Base-by-base conservation (phyloP, 2,888 invertebrate genomes). In the Drosophila mercatorum region DNA sequence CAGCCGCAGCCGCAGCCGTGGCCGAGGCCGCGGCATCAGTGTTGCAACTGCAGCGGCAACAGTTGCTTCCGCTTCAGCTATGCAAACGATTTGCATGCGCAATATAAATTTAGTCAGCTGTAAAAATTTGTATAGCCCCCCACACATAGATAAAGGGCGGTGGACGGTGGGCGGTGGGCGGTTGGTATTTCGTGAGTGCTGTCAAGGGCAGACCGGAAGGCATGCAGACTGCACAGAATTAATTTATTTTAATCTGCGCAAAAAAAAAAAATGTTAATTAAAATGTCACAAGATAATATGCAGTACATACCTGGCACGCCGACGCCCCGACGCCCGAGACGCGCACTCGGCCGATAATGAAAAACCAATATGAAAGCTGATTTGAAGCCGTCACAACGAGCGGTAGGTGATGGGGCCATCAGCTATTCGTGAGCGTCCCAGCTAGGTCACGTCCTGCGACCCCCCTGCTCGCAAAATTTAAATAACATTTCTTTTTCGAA, bases 21-120 rank as follows among this genome's bases (percentile, higher is more conserved):
- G 26, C 26, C 12, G 31, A 34, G 31, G 46, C 40, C 5, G 40
- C 77, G 34, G 72, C 79, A 79, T 75, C 73, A 80, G 69, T 87
- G 84, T 75, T 79, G 81, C 82, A 79, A 60, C 56, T 47, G 52
- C 74, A 52, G 17, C 72, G 61, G 58, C 74, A 69, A 53, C 69
- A 68, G 61, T 43, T 62, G 64, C 52, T 64, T 46, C 43, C 44
- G 58, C 59, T 7, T 55, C 58, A 44, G 68, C 61, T 46, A 59
- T 68, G 57, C 63, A 43, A 69, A 57, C 72, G 60, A 71, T 72
- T 75, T 78, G 74, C 85, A 80, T 81, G 83, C 77, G 59, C 75
- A 81, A 75, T 86, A 75, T 68, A 78, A 82, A 88, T 79, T 77
- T 82, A 84, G 82, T 77, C 84, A 78, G 68, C 76, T 78, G 82